A percentile compares a stretch with the other conserved stretches of the same genome.
Conservation (phyloP, 1,140 invertebrate species). For the Lerema accius region DNA sequence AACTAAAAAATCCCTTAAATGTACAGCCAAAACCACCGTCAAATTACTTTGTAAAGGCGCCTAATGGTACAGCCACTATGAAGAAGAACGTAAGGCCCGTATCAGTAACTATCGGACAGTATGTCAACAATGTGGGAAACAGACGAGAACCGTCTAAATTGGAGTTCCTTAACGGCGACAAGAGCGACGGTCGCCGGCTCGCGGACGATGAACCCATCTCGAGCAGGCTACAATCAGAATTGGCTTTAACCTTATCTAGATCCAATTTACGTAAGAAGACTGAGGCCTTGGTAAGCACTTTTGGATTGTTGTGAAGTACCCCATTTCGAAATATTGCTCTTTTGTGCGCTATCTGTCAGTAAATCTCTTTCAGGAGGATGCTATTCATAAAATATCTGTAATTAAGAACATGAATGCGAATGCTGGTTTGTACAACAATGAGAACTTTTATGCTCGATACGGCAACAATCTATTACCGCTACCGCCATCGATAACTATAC, state of each 20-base stretch:
- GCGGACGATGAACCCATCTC: constrained; percentile 79
- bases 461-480: constrained; percentile 80
- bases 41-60: constrained; percentile 85
- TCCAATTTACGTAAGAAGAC: constrained; percentile 88
- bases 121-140: constrained; percentile 82
- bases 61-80: constrained; percentile 76
- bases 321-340: constrained; percentile 30
- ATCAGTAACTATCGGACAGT: constrained; percentile 88
- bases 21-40: constrained; percentile 85
- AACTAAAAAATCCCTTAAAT: constrained; percentile 84
- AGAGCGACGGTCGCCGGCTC: constrained; percentile 58
- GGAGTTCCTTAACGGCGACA: constrained; percentile 85
- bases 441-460: constrained; percentile 82
- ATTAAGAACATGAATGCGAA: constrained; percentile 48
- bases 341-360: constrained; percentile 32
- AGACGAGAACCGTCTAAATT: constrained; percentile 86
- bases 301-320: constrained; percentile 20
- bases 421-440: constrained; percentile 60
- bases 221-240: constrained; percentile 87
- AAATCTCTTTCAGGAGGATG: constrained; percentile 65
- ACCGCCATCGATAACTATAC: constrained; percentile 79
- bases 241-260: constrained; percentile 88
- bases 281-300: constrained; percentile 84
- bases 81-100: constrained; percentile 80
- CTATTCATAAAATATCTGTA: constrained; percentile 52